Conservation (phyloP, 2,888 invertebrate genomes). For the Laspeyria flexula region DNA sequence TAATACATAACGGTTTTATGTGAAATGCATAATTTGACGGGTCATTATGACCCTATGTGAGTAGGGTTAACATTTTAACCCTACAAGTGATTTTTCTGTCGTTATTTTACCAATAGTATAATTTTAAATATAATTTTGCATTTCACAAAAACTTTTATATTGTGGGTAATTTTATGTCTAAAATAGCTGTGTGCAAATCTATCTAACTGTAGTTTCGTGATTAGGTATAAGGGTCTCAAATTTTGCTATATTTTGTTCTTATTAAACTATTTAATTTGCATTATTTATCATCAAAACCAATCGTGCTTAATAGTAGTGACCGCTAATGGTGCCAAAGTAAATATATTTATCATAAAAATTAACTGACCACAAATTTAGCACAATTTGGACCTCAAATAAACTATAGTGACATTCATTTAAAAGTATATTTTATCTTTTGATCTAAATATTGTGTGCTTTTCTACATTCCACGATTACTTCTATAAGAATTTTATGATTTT, state of each 20-base stretch:
- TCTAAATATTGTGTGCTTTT: slow-evolving; percentile 28
- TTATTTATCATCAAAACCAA: not conserved
- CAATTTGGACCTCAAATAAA: slow-evolving; percentile 37
- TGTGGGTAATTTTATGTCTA: slow-evolving; percentile 30
- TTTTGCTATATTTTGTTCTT: slow-evolving; percentile 39
- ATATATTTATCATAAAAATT: not conserved
- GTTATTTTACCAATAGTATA: not conserved
- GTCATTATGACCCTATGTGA: not conserved
- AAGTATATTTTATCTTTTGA: slow-evolving; percentile 19
- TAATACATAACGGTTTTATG: slow-evolving; percentile 15
- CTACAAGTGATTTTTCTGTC: not conserved
- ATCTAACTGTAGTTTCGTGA: slow-evolving; percentile 34
- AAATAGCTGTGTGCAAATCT: slow-evolving; percentile 37
- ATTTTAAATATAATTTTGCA: slow-evolving; percentile 11
- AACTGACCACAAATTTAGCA: slow-evolving; percentile 24
- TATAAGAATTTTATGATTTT: not conserved
- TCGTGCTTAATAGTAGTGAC: not conserved
- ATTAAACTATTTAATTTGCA: not conserved
- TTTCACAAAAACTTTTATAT: slow-evolving; percentile 22
- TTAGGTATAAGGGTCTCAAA: slow-evolving; percentile 36
- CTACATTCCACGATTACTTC: slow-evolving; percentile 36
- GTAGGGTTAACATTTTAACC: too few species aligned
- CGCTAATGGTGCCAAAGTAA: slow-evolving; percentile 13
- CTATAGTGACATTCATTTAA: slow-evolving; percentile 41
- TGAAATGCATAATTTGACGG: slow-evolving; percentile 25